Base-by-base conservation (phyloP, 1,140 invertebrate genomes). In the Meloidogyne exigua region DNA sequence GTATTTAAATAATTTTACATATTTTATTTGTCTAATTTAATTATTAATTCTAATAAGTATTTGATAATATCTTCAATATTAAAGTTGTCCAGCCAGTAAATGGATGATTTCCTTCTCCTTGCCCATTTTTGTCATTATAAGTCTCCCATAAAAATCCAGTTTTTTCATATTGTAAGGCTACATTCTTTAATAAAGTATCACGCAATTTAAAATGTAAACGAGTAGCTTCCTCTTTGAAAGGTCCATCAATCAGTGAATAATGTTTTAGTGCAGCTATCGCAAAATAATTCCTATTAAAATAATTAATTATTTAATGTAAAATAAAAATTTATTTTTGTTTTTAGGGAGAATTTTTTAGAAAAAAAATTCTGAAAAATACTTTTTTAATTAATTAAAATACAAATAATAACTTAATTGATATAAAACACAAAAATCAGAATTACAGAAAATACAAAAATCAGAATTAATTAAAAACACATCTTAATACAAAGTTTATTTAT, bases 131-230 rank as follows among this genome's bases (percentile, higher is more conserved):
- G 85, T 96, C 95, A 84, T 92, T 93, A 88, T 99, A 99, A 87
- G 98, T 93, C 89, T 99, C 97, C 95, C 95, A 99, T 2, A 98
- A 88, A 86, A 94, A 98, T 0, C 96, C 95, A 0, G 93, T 95
- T 76, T 91, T 90, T 68, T 92, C 91, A 88, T 95, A 98, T 88
- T 98, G 91, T 63, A 89, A 90, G 10, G 93, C 90, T 23, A 99
- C 90, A 89, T 97, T 99, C 23, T 89, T 90, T 32, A 99, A 92
- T 12, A 99, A 82, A 89, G 96, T 96, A 12, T 81, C 76, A 67
- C 94, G 89, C 57, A 99, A 88, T 81, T 92, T 90, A 0, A 84
- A 84, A 87, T 97, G 95, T 42, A 96, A 90, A 21, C 90, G 85
- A 1, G 84, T 85, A 0, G 95, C 92, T 78, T 91, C 82, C 0